These are phyloP conservation scores for Pteria penguin DNA, from an alignment of 2,888 invertebrate species.

Conservation along the genomic window DNA sequence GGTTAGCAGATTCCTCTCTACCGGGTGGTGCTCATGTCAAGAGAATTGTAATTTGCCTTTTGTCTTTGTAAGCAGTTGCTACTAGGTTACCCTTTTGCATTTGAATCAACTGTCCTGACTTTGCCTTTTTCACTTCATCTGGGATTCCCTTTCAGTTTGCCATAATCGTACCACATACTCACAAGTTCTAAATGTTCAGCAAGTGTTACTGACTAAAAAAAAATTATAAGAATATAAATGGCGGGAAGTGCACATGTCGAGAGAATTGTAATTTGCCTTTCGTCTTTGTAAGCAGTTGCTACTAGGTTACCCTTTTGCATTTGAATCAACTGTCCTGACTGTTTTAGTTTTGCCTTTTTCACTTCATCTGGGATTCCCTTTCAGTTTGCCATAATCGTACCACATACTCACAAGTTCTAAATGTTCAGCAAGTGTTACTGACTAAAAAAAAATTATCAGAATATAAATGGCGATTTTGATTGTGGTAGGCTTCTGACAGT, in stretches of 20 bases:
- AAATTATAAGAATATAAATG: too few species aligned
- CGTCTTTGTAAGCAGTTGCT: constrained; percentile 32
- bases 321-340: not conserved
- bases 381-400: too few species aligned
- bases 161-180: constrained; percentile 16
- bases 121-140: not conserved
- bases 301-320: constrained; percentile 26
- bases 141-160: constrained; percentile 16
- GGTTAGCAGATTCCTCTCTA: not conserved
- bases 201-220: not conserved
- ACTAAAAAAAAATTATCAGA: constrained; percentile 8
- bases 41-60: constrained; percentile 25
- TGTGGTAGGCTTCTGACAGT: constrained; percentile 1
- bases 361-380: constrained; percentile 4
- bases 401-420: not conserved
- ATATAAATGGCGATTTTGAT: constrained; percentile 6
- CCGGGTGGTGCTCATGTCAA: constrained; percentile 25
- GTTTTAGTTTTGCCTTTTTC: not conserved
- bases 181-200: constrained; percentile 15
- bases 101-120: constrained; percentile 1
- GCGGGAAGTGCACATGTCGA: constrained; percentile 31
- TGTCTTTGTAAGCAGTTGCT: constrained; percentile 36
- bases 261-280: constrained; percentile 22
- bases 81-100: constrained; percentile 29
- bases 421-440: constrained; percentile 8